These are phyloP conservation scores for Ceratina japonica DNA, from an alignment of 1,140 invertebrate species.

Conservation along the genomic window DNA sequence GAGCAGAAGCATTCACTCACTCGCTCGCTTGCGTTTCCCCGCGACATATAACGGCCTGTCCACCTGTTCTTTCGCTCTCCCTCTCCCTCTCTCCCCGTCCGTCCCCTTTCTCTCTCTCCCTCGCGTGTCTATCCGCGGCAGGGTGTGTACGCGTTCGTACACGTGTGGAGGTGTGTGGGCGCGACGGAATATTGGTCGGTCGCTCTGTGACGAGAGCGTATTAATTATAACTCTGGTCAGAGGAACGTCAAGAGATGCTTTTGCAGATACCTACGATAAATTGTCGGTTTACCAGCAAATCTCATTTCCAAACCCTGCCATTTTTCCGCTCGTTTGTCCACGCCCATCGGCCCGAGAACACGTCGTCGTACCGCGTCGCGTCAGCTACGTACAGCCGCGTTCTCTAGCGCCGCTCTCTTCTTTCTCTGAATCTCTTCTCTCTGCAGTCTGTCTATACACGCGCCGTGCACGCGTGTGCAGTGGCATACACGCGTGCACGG, in stretches of 20 bases:
- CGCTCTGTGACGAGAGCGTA: conserved; percentile 76
- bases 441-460: conserved; percentile 13
- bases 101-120: background rate
- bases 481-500: conserved; percentile 40
- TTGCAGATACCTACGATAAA: conserved; percentile 77
- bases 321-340: conserved; percentile 75
- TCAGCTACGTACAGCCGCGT: background rate
- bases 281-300: conserved; percentile 80
- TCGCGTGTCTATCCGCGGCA: background rate
- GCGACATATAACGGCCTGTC: background rate
- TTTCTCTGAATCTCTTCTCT: conserved; percentile 46
- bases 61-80: background rate
- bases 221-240: conserved; percentile 80
- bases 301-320: conserved; percentile 77
- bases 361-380: conserved; percentile 18
- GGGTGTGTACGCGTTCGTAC: conserved; percentile 4
- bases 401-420: conserved; percentile 47
- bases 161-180: conserved; percentile 59
- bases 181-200: conserved; percentile 74
- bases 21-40: conserved; percentile 24
- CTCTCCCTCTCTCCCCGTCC: background rate
- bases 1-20: conserved; percentile 6
- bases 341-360: conserved; percentile 59
- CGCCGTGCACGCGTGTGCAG: conserved; percentile 29
- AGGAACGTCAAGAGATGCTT: conserved; percentile 77